These are phyloP conservation scores for Myripristis jacobus DNA, from an alignment of 2,797 vertebrate genomes.

Conservation along the genomic window DNA sequence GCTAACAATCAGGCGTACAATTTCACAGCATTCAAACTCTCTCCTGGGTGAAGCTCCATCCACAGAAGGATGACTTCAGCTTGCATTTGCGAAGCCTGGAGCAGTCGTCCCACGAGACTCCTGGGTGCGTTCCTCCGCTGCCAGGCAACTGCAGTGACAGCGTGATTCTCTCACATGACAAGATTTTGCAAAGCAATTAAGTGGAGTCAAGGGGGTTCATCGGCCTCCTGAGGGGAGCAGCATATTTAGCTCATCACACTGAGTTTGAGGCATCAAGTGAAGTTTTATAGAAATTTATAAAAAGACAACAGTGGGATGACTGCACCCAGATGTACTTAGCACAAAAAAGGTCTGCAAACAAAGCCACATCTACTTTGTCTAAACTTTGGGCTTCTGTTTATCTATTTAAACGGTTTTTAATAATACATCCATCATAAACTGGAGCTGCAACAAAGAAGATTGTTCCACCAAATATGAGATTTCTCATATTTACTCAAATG, in stretches of 20 bases:
- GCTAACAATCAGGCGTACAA: neutral
- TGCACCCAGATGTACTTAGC: neutral
- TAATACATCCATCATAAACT: neutral
- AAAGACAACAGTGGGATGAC: neutral
- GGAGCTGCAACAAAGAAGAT: neutral
- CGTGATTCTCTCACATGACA: constrained; percentile 56
- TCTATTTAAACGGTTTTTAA: neutral
- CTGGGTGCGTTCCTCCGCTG: constrained; percentile 55
- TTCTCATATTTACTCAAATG: too few species aligned
- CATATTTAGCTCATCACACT: constrained; percentile 52
- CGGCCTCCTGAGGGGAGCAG: constrained; percentile 46
- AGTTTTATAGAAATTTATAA: constrained; percentile 21
- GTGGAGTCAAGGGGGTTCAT: constrained; percentile 61
- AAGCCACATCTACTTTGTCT: neutral
- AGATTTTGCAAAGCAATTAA: constrained; percentile 71
- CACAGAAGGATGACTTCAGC: constrained; percentile 38
- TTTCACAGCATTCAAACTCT: constrained; percentile 32
- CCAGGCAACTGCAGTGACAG: constrained; percentile 70
- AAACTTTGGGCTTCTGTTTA: neutral
- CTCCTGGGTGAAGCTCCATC: constrained; percentile 28
- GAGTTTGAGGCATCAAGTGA: constrained; percentile 30
- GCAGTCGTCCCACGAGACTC: constrained; percentile 53
- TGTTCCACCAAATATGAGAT: too few species aligned
- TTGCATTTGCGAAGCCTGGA: constrained; percentile 4
- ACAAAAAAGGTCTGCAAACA: constrained; percentile 2